Evolutionary conservation across 2,113 vertebrate species (phyloP).

Genomic region (Ploceus nigricollis): DNA sequence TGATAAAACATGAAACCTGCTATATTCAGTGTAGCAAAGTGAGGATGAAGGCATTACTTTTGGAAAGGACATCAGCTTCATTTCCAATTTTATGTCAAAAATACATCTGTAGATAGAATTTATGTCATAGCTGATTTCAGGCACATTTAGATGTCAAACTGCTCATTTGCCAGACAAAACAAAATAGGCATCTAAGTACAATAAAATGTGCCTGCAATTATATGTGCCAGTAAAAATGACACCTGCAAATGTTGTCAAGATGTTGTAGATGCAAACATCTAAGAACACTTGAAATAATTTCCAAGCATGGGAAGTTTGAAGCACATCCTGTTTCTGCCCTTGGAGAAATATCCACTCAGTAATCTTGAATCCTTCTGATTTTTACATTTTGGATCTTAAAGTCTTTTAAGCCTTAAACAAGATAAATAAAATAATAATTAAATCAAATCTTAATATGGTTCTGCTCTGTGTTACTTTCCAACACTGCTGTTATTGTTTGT

Average conservation of each 20-base stretch:
- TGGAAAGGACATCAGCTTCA: neutral
- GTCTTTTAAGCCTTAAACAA: neutral
- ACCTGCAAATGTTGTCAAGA: neutral
- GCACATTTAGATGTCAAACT: neutral
- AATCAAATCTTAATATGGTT: neutral
- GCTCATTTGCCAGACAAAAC: neutral
- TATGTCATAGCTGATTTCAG: neutral
- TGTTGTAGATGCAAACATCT: neutral
- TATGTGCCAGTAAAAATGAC: neutral
- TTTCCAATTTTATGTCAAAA: neutral
- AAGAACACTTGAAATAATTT: neutral
- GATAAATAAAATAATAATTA: neutral
- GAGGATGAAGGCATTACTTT: neutral
- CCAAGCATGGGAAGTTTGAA: neutral
- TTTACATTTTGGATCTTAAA: neutral
- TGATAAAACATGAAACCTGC: neutral
- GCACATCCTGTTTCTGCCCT: neutral
- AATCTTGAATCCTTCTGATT: neutral
- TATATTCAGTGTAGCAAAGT: neutral
- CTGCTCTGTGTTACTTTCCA: neutral
- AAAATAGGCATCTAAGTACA: slow-evolving; percentile 1
- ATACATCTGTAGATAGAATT: neutral
- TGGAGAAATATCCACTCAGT: neutral
- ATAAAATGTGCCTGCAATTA: neutral
- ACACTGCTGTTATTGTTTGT: neutral